Evolutionary conservation across 2,888 invertebrate species (phyloP).

Genomic region (Tipula helvola): DNA sequence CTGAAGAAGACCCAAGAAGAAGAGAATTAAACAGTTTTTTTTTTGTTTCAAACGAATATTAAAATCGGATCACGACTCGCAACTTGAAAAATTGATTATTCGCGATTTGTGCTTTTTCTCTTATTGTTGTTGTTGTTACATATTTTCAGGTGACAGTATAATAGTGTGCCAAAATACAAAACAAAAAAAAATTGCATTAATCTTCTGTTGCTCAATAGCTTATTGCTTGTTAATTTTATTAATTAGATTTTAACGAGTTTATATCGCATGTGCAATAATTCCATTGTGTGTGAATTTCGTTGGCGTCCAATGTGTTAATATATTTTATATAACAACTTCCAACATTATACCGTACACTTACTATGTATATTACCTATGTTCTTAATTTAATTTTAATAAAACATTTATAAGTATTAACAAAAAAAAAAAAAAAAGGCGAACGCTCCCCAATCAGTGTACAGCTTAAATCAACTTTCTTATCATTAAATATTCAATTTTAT

Average conservation of each 20-base stretch:
- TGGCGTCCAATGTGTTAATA: background rate
- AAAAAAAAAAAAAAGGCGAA: background rate
- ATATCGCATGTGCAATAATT: background rate
- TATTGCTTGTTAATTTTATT: background rate
- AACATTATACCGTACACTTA: background rate
- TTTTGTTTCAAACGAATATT: background rate
- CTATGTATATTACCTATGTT: background rate
- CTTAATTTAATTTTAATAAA: background rate
- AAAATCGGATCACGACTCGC: background rate
- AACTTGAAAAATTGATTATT: background rate
- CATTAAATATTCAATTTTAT: background rate
- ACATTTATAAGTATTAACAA: background rate
- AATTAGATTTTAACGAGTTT: background rate
- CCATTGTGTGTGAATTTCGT: background rate
- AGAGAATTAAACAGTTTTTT: background rate
- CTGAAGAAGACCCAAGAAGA: background rate
- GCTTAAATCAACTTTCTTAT: background rate
- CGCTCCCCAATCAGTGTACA: background rate
- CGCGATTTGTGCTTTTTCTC: background rate
- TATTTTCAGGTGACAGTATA: background rate
- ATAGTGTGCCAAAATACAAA: background rate
- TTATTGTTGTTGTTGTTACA: background rate
- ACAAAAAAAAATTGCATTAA: background rate
- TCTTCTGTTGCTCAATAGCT: background rate
- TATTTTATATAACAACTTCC: background rate